Evolutionary conservation across 2,113 vertebrate genomes (phyloP), one percentile per base, ranked within the genome.

Genomic region (Talpa occidentalis): DNA sequence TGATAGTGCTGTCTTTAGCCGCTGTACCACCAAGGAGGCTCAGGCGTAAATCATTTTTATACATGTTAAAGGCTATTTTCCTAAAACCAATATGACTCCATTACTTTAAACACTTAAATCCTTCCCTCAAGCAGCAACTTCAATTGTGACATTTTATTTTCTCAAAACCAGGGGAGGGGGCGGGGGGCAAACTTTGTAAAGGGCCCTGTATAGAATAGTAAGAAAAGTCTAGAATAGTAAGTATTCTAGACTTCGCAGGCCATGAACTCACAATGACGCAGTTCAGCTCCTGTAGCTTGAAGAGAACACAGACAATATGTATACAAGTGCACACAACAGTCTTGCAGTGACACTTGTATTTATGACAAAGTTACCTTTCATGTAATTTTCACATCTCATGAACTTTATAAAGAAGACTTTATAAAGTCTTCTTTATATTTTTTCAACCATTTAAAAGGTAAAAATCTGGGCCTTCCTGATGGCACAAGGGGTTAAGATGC

Each of bases 81-180:
- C 35, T 35, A 15, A 40, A 77, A 60, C 11, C 3, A 30, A 47
- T 40, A 35, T 21, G 67, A 88, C 83, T 37, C 72, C 2, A 14
- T 40, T 54, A 28, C 7, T 83, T 47, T 54, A 67, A 80, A 81
- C 60, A 70, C 70, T 40, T 69, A 86, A 90, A 54, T 17, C 59
- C 60, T 83, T 79, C 15, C 49, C 30, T 82, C 40, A 69, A 87
- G 60, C 44, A 67, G 52, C 40, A 30, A 9, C 35, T 10, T 70
- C 60, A 77, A 56, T 35, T 69, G 2, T 56, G 37, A 69, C 54
- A 69, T 64, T 90, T 79, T 16, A 40, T 64, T 32, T 87, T 88
- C 62, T 84, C n/a, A 74, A 66, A 92, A 79, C 52, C 77, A 84
- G n/a, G n/a, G 19, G 32, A 74, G 37, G 30, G 64, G 80, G n/a